Conservation (phyloP, 2,888 invertebrate genomes). For the Cacoxenus indagator region DNA sequence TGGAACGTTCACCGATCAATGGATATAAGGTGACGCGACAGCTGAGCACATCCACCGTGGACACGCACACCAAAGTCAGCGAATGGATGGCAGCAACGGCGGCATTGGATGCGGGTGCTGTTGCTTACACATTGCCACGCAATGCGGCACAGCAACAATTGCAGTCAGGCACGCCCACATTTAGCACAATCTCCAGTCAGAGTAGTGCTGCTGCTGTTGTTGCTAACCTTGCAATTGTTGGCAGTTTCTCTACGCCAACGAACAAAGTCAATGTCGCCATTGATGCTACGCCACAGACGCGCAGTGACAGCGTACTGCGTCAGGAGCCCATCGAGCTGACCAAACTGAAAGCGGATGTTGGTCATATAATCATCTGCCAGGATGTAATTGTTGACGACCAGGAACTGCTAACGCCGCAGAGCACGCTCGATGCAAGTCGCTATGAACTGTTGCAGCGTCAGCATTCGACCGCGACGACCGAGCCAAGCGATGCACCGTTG, state of each 20-base stretch:
- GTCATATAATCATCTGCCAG: slow-evolving; percentile 67
- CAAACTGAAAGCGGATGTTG: slow-evolving; percentile 70
- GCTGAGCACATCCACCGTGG: slow-evolving; percentile 84
- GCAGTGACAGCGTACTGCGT: slow-evolving; percentile 80
- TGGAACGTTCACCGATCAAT: slow-evolving; percentile 70
- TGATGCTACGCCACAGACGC: slow-evolving; percentile 83
- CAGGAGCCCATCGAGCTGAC: slow-evolving; percentile 84
- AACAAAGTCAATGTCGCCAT: slow-evolving; percentile 83
- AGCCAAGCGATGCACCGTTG: slow-evolving; percentile 68
- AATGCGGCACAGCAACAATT: not conserved
- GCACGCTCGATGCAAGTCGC: slow-evolving; percentile 68
- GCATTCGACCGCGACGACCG: slow-evolving; percentile 6
- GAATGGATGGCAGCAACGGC: slow-evolving; percentile 81
- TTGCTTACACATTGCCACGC: slow-evolving; percentile 53
- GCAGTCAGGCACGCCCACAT: not conserved
- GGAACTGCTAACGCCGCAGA: slow-evolving; percentile 64
- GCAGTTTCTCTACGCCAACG: slow-evolving; percentile 70
- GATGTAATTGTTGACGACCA: slow-evolving; percentile 68
- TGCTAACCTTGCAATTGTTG: slow-evolving; percentile 24
- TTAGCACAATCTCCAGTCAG: slow-evolving; percentile 11
- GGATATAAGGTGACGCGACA: slow-evolving; percentile 79
- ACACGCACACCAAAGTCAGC: slow-evolving; percentile 87
- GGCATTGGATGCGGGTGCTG: slow-evolving; percentile 66
- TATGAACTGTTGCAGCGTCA: slow-evolving; percentile 52
- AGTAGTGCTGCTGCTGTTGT: slow-evolving; percentile 27